Evolutionary conservation across 2,888 invertebrate genomes (phyloP).

Genomic region (Drosophila longiperda): DNA sequence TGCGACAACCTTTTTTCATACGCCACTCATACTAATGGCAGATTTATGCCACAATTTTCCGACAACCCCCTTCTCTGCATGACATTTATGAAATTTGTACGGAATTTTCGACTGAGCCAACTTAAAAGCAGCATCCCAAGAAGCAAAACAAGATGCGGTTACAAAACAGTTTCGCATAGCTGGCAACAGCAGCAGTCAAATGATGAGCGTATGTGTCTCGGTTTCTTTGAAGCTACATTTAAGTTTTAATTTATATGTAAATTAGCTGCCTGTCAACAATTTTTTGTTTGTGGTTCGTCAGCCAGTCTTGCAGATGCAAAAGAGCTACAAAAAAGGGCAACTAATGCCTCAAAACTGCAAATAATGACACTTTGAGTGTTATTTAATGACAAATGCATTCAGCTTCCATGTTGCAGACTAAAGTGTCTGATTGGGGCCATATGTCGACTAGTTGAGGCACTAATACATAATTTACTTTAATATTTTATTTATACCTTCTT

Average conservation of each 20-base stretch:
- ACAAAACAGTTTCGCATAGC: slow-evolving; percentile 54
- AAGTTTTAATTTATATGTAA: slow-evolving; percentile 79
- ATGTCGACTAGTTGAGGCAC: background rate
- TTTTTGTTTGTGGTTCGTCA: slow-evolving; percentile 28
- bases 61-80: slow-evolving; percentile 46
- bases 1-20: slow-evolving; percentile 49
- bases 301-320: slow-evolving; percentile 1
- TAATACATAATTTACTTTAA: background rate
- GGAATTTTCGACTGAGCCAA: slow-evolving; percentile 61
- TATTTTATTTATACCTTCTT: background rate
- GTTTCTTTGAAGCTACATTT: slow-evolving; percentile 50
- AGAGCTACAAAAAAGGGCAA: slow-evolving; percentile 12
- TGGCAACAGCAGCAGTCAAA: slow-evolving; percentile 7
- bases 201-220: slow-evolving; percentile 34
- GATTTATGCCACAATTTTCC: slow-evolving; percentile 55
- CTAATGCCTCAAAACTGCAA: slow-evolving; percentile 72
- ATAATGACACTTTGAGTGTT: slow-evolving; percentile 71
- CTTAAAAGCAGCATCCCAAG: slow-evolving; percentile 54
- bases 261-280: slow-evolving; percentile 55
- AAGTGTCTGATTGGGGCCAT: background rate
- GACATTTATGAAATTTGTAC: slow-evolving; percentile 75
- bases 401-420: slow-evolving; percentile 11
- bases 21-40: slow-evolving; percentile 30
- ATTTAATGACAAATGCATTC: slow-evolving; percentile 67
- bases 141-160: slow-evolving; percentile 53